Evolutionary conservation across 2,797 vertebrate genomes (phyloP), one percentile per base, ranked within the genome.

Genomic region (Pagetopsis macropterus): DNA sequence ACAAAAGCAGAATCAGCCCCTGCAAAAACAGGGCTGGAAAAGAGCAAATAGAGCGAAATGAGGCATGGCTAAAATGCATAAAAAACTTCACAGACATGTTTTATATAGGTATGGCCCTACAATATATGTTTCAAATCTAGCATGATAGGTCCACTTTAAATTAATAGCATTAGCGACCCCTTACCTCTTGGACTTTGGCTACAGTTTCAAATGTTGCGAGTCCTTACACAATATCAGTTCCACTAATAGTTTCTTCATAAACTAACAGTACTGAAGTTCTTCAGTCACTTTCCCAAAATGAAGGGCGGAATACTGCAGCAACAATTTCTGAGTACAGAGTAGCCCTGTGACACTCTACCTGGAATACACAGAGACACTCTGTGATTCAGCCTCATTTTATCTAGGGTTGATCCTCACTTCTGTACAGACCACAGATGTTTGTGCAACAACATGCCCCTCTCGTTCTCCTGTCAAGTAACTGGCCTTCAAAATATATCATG

Each of bases 381-480:
- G 68, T 70, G 84, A 84, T 83, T 88, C 66, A 84, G 77, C 82
- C 78, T 84, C 78, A 59, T 65, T 79, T 83, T 73, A 72, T 70
- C 60, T 10, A 81, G 61, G 69, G 43, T 79, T 43, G 75, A 90
- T 78, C 84, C 76, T 71, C 70, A 50, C 84, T 84, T 88, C 86
- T 46, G 86, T 74, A 89, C 85, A 90, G 87, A 91, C 87, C 71
- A 80, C 37, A 84, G 49, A 81, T 73, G 65, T 72, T 84, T 94
- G 89, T 92, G 84, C 70, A 81, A 70, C 52, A 72, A 65, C 70
- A 68, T 56, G 43, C 45, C 73, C 79, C 79, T 89, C 80, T 77
- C 63, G 12, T 76, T 85, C 84, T 80, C 84, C 76, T 44, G 78
- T 91, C 89, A 93, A 92, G 87, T 88, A 90, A 94, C 90, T 92